phyloP scores from a whole-genome alignment of 2,113 vertebrate species.

The Ceratotherium simum region DNA sequence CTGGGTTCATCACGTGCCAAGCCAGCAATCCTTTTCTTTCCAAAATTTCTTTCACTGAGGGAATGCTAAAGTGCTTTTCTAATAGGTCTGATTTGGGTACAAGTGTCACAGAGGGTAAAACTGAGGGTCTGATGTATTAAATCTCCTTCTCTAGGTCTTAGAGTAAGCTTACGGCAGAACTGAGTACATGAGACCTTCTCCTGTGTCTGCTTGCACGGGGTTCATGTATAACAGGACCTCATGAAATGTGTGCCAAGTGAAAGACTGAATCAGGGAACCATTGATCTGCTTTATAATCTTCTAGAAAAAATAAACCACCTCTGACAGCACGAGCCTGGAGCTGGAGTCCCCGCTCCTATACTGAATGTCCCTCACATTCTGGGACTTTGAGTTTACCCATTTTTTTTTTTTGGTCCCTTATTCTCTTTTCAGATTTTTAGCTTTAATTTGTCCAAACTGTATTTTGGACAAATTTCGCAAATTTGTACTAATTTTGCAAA shows the following conservation, averaged over 20 bases:
- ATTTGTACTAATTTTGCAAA: background rate
- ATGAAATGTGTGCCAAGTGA: background rate
- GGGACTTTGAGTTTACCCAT: background rate
- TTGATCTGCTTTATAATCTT: background rate
- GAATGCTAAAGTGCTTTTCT: background rate
- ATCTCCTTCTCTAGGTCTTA: background rate
- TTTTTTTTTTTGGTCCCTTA: background rate
- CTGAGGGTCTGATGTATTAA: background rate
- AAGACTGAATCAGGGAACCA: background rate
- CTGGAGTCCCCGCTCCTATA: background rate
- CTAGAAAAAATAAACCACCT: background rate
- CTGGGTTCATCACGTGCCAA: background rate
- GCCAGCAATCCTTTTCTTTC: background rate
- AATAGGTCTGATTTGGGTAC: background rate
- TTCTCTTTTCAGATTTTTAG: background rate
- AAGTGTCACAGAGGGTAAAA: background rate
- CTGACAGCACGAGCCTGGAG: background rate
- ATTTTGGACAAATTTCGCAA: background rate
- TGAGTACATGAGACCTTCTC: background rate
- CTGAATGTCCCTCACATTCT: background rate
- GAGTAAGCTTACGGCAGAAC: background rate
- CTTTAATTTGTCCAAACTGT: constrained; percentile 9
- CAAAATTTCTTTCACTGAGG: background rate
- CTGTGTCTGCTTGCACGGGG: background rate
- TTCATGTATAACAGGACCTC: background rate